Conservation (phyloP, 1,140 invertebrate genomes). For the Chironomus tepperi region DNA sequence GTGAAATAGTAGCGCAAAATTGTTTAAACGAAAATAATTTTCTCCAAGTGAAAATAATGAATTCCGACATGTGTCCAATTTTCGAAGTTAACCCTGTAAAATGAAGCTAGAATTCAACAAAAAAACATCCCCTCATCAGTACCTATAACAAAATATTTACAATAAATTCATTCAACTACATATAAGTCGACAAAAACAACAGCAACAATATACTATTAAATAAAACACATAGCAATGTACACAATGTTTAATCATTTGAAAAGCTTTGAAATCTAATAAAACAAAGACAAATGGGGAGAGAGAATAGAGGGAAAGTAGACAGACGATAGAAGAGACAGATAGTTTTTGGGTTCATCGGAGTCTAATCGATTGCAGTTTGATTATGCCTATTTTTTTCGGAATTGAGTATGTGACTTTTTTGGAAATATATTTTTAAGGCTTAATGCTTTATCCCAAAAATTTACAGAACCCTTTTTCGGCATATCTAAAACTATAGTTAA, state of each 20-base stretch:
- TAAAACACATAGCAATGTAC: not conserved
- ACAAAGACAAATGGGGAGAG: not conserved
- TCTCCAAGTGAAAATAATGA: conserved; percentile 17
- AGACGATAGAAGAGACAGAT: not conserved
- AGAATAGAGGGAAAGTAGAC: no score
- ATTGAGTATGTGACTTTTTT: not conserved
- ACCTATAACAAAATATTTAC: not conserved
- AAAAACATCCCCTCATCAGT: no score
- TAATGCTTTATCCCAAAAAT: no score
- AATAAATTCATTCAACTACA: not conserved
- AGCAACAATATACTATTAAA: not conserved
- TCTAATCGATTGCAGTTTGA: conserved; percentile 4
- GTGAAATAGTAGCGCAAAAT: not conserved
- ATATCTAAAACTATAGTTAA: no score
- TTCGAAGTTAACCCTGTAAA: not conserved
- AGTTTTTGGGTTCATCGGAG: not conserved
- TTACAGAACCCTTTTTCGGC: no score
- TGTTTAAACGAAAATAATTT: not conserved
- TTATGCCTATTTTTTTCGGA: not conserved
- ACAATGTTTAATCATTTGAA: conserved; percentile 16
- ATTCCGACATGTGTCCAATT: conserved; percentile 15
- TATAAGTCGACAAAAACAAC: no score
- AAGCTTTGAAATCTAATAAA: conserved; percentile 21
- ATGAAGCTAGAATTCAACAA: not conserved
- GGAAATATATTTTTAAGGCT: no score